Evolutionary conservation across 2,797 vertebrate genomes (phyloP), one percentile per base, ranked within the genome.

Genomic region (Eutrigla gurnardus): DNA sequence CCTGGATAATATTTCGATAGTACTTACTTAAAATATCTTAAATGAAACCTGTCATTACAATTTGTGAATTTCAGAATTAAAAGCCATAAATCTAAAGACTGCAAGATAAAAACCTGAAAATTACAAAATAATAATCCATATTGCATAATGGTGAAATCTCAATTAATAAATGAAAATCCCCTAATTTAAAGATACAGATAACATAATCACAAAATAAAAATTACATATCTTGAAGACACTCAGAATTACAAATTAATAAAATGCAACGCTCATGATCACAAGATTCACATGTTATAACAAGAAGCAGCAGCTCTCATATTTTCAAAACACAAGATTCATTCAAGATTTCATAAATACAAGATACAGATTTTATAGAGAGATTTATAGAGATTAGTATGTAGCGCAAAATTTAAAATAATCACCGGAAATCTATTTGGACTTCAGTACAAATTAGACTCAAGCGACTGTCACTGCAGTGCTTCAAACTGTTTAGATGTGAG

Each of bases 351-450:
- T 47, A 47, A n/a, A 17, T 47, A n/a, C 17, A 47, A n/a, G 46
- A n/a, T 47, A n/a, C 17, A 3, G 17, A n/a, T 47, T 47, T n/a
- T 47, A 47, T 47, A 6, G n/a, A 43, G 42, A 43, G 4, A 47
- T n/a, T n/a, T n/a, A 42, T 42, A 42, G 40, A 42, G 40, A 4
- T 42, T 65, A 92, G 86, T 86, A 92, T 87, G 86, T 49, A 70
- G 33, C 69, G 45, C 65, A 75, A 77, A 63, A 58, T 0, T 5
- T 2, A 39, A 33, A 57, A 39, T 59, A 63, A 65, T 72, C 65
- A 57, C 78, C 10, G 12, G 12, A 37, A 35, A 47, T 47, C n/a
- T 1, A 66, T 65, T 76, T 68, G 75, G 64, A 87, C 85, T 87
- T 77, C 1, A 60, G 70, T 85, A 57, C 63, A 81, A 84, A 82